Evolutionary conservation across 1,140 invertebrate genomes (phyloP).

Genomic region (Phenacoccus solenopsis): DNA sequence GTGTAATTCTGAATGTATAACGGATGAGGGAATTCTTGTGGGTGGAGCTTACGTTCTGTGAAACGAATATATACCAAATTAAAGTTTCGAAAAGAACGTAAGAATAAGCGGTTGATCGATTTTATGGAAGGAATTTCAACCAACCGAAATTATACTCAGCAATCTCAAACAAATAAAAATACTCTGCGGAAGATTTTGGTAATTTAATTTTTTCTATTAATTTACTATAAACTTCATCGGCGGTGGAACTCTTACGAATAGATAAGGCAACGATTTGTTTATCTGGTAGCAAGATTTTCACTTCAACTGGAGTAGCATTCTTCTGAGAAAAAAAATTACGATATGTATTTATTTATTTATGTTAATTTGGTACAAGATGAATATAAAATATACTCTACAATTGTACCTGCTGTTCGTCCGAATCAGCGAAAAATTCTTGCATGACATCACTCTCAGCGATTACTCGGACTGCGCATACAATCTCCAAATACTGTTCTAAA

Average conservation of each 20-base stretch:
- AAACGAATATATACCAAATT: slow-evolving; percentile 31
- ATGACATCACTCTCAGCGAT: slow-evolving; percentile 95
- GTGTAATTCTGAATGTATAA: slow-evolving; percentile 98
- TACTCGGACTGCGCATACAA: slow-evolving; percentile 93
- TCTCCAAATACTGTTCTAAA: slow-evolving; percentile 94
- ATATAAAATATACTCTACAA: no score
- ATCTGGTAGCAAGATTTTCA: slow-evolving; percentile 69
- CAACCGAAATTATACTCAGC: slow-evolving; percentile 91
- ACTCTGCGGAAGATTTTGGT: slow-evolving; percentile 63
- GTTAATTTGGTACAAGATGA: no score
- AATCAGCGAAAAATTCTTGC: slow-evolving; percentile 92
- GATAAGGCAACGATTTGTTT: slow-evolving; percentile 75
- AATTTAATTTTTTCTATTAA: slow-evolving; percentile 79
- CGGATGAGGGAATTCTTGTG: slow-evolving; percentile 90
- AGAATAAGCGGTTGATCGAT: background rate
- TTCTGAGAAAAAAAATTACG: slow-evolving; percentile 40
- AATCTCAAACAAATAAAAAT: slow-evolving; percentile 97
- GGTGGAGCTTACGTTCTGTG: slow-evolving; percentile 82
- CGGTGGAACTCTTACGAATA: slow-evolving; percentile 78
- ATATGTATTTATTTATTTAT: no score
- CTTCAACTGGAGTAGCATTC: slow-evolving; percentile 75
- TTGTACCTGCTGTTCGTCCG: slow-evolving; percentile 67
- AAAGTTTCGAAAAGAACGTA: background rate
- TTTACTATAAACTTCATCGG: slow-evolving; percentile 80
- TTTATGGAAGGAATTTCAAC: slow-evolving; percentile 26